Evolutionary conservation across 2,888 invertebrate genomes (phyloP).

Genomic region (Ferrisia virgata): DNA sequence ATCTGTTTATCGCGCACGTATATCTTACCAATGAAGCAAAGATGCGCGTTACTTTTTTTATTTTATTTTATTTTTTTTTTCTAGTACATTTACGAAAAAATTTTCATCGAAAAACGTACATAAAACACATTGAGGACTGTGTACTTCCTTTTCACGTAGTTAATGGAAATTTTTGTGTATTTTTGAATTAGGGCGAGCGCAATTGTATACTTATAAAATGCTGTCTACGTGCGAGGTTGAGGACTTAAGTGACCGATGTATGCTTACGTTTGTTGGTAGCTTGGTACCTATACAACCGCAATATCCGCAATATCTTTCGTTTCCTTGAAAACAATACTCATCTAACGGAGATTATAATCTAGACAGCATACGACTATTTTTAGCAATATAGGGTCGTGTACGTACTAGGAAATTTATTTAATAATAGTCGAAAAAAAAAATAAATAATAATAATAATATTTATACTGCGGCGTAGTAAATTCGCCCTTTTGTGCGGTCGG

Average conservation of each 20-base stretch:
- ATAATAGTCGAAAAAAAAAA: not conserved
- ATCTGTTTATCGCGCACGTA: not conserved
- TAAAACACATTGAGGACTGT: not conserved
- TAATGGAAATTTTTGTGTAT: not conserved
- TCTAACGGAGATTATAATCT: not conserved
- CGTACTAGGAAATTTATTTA: not conserved
- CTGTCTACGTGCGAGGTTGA: not conserved
- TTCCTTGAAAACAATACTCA: not conserved
- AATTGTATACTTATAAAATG: not conserved
- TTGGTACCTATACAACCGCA: not conserved
- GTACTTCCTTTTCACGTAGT: not conserved
- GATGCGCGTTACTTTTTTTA: not conserved
- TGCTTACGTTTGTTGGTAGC: not conserved
- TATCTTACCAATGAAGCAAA: too few species aligned
- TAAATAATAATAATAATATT: too few species aligned
- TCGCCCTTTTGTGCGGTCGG: not conserved
- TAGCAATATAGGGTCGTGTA: not conserved
- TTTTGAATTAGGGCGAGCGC: not conserved
- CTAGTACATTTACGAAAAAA: too few species aligned
- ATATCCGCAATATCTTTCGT: not conserved
- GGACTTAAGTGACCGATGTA: not conserved
- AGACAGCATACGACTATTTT: not conserved
- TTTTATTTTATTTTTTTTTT: too few species aligned
- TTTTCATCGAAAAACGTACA: too few species aligned
- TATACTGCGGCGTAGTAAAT: conserved; percentile 1